Base-by-base conservation (phyloP, 2,888 invertebrate species). In the Eudasyphora cyanicolor region DNA sequence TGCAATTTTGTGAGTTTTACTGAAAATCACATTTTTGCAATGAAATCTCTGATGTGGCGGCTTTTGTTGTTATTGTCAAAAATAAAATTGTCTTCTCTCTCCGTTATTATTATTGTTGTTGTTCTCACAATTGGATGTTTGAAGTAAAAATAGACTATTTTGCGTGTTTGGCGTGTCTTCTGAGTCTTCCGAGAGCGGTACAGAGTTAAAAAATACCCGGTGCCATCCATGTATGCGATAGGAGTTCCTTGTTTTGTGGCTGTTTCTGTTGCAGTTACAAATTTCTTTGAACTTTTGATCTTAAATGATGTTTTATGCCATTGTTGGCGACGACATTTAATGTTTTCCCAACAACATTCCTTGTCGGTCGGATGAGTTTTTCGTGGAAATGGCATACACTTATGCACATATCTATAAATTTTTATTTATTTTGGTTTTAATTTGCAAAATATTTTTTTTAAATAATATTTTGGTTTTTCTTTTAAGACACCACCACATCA, bases 251-350 rank as follows among this genome's bases (percentile, higher is more conserved):
- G 0, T 64, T 35, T 62, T 57, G 21, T 64, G 1, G 3, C 35
- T 17, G 2, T 7, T n/a, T 4, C 21, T 64, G 57, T 64, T 64
- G 64, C 38, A 12, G 7, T 64, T 64, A 21, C 64, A 64, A 64
- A 64, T 64, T 64, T 64, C 64, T 64, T 35, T 64, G 64, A 64
- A 64, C 64, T 64, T 64, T 64, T 64, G 64, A 32, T 64, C 64
- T 64, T 64, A 57, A 57, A 57, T 57, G 24, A 24, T 57, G 14
- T 57, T 27, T 57, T 27, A 10, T 27, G 19, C 12, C 2, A 7
- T 19, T 54, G 27, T 57, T n/a, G 10, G 24, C 10, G 21, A 27
- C 8, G 5, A 4, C 57, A 57, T 21, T 19, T 17, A 24, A 7
- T 54, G 24, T 57, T 57, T 24, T 24, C 14, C 24, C 24, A 57